Evolutionary conservation across 2,797 vertebrate species (phyloP).

Genomic region (Basileuterus tristriatus): DNA sequence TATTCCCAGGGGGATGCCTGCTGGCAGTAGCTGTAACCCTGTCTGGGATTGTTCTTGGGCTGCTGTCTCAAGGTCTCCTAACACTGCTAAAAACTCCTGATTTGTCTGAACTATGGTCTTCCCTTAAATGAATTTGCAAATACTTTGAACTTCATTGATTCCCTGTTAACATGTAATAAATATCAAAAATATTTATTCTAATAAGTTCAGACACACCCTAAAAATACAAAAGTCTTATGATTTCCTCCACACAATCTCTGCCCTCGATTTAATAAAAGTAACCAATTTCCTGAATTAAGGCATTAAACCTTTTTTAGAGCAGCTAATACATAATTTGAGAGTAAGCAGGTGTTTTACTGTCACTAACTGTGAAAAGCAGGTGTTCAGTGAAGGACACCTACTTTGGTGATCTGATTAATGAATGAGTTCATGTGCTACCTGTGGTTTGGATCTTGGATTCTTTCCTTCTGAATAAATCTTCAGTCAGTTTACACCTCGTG

Average conservation of each 20-base stretch:
- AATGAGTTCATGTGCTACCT: not conserved
- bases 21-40: not conserved
- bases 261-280: not conserved
- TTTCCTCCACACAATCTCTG: not conserved
- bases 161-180: not conserved
- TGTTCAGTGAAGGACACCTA: not conserved
- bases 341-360: slow-evolving; percentile 1
- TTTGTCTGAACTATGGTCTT: not conserved
- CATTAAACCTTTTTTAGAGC: not conserved
- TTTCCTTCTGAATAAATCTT: not conserved
- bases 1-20: not conserved
- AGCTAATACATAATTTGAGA: not conserved
- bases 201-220: not conserved
- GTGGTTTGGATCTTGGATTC: not conserved
- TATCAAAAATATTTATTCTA: not conserved
- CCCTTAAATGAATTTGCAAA: not conserved
- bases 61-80: not conserved
- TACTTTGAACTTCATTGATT: not conserved
- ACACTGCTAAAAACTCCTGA: not conserved
- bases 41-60: not conserved
- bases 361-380: not conserved
- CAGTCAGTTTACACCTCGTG: not conserved
- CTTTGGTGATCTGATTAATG: slow-evolving; percentile 12
- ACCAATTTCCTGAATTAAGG: not conserved
- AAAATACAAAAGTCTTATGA: not conserved